phyloP scores from a whole-genome alignment of 1,140 invertebrate species.

The Hyposmocoma kahamanoa region DNA sequence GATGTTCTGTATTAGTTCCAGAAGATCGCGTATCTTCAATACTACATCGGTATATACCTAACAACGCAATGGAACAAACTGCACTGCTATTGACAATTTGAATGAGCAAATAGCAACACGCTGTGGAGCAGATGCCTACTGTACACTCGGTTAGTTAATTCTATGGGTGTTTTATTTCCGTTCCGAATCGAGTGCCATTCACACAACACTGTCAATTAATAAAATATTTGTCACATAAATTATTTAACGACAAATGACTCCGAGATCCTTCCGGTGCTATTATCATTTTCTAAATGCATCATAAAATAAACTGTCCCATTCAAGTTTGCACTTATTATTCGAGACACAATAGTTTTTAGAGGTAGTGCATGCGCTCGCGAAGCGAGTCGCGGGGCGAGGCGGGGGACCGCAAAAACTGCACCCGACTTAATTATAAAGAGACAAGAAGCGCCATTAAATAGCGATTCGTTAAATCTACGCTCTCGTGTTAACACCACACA shows the following conservation, averaged over 20 bases:
- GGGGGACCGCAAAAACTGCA: constrained; percentile 64
- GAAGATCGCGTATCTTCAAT: no score
- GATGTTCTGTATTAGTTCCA: no score
- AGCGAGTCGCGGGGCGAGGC: constrained; percentile 15
- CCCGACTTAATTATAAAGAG: constrained; percentile 73
- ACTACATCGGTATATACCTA: no score
- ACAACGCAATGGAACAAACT: no score
- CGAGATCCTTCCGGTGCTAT: constrained; percentile 43
- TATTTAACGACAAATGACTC: constrained; percentile 34
- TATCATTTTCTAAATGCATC: constrained; percentile 12
- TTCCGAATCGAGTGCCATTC: constrained; percentile 36
- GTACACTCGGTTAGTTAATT: constrained; percentile 28
- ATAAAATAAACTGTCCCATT: constrained; percentile 43
- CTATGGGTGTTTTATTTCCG: constrained; percentile 53
- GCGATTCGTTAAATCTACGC: constrained; percentile 70
- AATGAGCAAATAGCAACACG: no score
- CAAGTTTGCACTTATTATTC: constrained; percentile 35
- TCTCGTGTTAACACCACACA: constrained; percentile 59
- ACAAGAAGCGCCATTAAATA: constrained; percentile 72
- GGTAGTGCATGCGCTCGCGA: constrained; percentile 11
- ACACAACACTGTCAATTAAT: constrained; percentile 50
- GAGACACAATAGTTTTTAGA: constrained; percentile 43
- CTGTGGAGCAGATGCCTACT: not conserved
- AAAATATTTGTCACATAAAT: constrained; percentile 67
- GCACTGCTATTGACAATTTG: no score